Conservation (phyloP, 2,888 invertebrate species). For the Belgica antarctica region DNA sequence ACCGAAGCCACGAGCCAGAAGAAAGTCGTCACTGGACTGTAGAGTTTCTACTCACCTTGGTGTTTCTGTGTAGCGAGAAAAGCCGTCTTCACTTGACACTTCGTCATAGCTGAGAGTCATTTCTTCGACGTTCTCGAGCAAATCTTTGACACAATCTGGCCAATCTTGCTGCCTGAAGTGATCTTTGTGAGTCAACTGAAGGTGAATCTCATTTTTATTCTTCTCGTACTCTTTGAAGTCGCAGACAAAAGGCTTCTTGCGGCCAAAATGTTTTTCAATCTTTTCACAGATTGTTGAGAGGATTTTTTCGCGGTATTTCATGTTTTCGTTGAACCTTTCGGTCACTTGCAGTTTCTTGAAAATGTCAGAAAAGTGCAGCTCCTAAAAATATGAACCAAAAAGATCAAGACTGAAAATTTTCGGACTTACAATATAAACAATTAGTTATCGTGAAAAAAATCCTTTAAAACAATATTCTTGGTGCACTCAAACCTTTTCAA, state of each 20-base stretch:
- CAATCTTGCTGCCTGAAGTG: slow-evolving; percentile 66
- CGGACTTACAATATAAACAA: too few relatives aligned
- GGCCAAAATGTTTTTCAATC: slow-evolving; percentile 73
- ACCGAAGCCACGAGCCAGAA: too few relatives aligned
- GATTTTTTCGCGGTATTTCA: slow-evolving; percentile 23
- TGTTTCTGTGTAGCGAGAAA: too few relatives aligned
- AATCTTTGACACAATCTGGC: slow-evolving; percentile 57
- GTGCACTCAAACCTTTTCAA: too few relatives aligned
- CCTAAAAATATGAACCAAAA: too few relatives aligned
- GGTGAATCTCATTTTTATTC: slow-evolving; percentile 61
- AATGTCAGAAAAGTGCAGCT: slow-evolving; percentile 39
- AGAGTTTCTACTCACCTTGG: too few relatives aligned
- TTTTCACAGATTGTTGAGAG: slow-evolving; percentile 55
- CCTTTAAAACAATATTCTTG: too few relatives aligned
- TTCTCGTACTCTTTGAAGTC: slow-evolving; percentile 69
- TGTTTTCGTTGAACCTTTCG: slow-evolving; percentile 52
- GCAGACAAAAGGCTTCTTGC: slow-evolving; percentile 65
- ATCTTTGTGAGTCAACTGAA: slow-evolving; percentile 64
- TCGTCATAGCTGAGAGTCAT: too few relatives aligned
- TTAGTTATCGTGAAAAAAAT: too few relatives aligned
- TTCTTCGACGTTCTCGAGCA: background rate
- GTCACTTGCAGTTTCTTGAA: slow-evolving; percentile 49
- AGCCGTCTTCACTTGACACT: too few relatives aligned
- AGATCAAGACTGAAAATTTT: too few relatives aligned
- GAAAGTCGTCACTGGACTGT: too few relatives aligned